phyloP scores from a whole-genome alignment of 2,113 vertebrate genomes.

The Glareola pratincola region DNA sequence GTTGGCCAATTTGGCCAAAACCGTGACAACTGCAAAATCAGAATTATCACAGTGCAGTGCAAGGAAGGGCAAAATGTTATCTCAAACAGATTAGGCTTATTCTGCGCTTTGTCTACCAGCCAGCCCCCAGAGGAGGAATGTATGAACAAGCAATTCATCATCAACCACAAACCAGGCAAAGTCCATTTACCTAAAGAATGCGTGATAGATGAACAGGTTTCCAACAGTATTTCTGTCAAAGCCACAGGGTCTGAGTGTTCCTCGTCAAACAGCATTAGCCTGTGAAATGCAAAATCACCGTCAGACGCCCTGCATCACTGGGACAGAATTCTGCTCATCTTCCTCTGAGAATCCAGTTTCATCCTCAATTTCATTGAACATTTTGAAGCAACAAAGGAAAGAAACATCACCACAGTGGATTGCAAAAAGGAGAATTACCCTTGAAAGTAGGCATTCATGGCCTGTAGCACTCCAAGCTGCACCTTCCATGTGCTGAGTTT shows the following conservation, averaged over 20 bases:
- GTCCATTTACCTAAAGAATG: slow-evolving; percentile 85
- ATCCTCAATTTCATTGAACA: neutral
- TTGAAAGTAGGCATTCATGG: slow-evolving; percentile 91
- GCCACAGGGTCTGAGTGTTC: slow-evolving; percentile 77
- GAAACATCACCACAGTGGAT: neutral
- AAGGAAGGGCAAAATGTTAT: neutral
- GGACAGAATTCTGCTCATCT: neutral
- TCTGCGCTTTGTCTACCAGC: neutral
- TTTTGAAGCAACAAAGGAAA: neutral
- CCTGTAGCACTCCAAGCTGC: slow-evolving; percentile 87
- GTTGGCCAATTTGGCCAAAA: too few relatives aligned
- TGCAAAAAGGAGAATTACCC: slow-evolving; percentile 73
- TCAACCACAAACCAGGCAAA: neutral
- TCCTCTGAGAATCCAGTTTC: neutral
- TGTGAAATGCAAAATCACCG: slow-evolving; percentile 51
- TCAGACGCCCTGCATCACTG: neutral
- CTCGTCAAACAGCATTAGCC: slow-evolving; percentile 87
- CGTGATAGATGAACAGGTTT: slow-evolving; percentile 88
- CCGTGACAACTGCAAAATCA: neutral
- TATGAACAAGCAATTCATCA: neutral
- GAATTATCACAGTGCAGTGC: neutral
- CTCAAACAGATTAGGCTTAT: neutral
- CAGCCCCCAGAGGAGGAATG: neutral
- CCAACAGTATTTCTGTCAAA: slow-evolving; percentile 86
- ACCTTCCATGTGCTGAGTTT: slow-evolving; percentile 96